phyloP scores from a whole-genome alignment of 2,797 vertebrate species.

The Acipenser transmontanus region DNA sequence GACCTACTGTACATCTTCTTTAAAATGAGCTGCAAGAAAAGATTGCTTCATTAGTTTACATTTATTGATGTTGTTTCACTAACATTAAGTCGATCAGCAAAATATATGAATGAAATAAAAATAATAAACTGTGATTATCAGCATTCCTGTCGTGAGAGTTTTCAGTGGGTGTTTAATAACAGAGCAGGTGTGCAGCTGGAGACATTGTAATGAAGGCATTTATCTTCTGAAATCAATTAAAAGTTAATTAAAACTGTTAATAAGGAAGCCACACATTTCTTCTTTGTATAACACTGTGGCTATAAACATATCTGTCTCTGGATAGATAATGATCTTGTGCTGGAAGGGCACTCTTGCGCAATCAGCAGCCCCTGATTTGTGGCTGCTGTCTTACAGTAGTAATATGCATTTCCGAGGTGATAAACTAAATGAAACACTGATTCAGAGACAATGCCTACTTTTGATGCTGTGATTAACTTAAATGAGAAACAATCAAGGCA shows the following conservation, averaged over 20 bases:
- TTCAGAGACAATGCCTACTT: background rate
- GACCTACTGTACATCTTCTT: no score
- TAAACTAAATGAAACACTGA: background rate
- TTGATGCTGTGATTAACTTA: slow-evolving; percentile 11
- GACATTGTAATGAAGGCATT: slow-evolving; percentile 52
- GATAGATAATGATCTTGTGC: slow-evolving; percentile 33
- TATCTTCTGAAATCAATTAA: slow-evolving; percentile 62
- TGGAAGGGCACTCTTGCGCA: slow-evolving; percentile 17
- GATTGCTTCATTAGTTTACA: no score
- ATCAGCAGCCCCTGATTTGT: slow-evolving; percentile 29
- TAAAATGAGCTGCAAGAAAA: no score
- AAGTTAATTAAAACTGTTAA: slow-evolving; percentile 68
- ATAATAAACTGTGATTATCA: slow-evolving; percentile 34
- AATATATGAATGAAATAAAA: no score
- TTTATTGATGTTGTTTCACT: no score
- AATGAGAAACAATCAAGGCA: slow-evolving; percentile 7
- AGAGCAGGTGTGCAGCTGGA: slow-evolving; percentile 24
- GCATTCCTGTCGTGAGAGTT: slow-evolving; percentile 28
- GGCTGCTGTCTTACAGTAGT: slow-evolving; percentile 15
- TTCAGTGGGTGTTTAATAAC: slow-evolving; percentile 36
- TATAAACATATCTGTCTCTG: slow-evolving; percentile 33
- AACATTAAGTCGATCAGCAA: no score
- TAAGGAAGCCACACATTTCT: slow-evolving; percentile 42
- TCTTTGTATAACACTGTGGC: slow-evolving; percentile 27
- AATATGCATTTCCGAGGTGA: background rate